These are phyloP conservation scores for Procambarus virginalis DNA, from an alignment of 1,140 invertebrate genomes.

Conservation along the genomic window DNA sequence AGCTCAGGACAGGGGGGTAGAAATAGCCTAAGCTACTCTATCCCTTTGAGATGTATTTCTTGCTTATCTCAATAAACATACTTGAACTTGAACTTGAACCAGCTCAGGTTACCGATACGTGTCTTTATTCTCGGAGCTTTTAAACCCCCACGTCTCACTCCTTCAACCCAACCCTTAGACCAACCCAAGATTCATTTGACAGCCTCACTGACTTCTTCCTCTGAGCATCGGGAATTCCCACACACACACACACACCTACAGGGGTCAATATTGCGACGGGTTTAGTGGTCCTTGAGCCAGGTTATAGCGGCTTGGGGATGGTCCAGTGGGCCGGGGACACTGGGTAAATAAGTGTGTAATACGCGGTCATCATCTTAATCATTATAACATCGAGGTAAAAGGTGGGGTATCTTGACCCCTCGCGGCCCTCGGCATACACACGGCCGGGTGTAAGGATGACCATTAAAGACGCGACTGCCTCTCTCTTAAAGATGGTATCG, in stretches of 20 bases:
- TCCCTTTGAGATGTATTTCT: too few species aligned
- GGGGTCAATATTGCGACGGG: too few species aligned
- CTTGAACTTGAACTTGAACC: too few species aligned
- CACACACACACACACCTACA: too few species aligned
- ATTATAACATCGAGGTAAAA: background rate
- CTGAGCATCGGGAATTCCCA: too few species aligned
- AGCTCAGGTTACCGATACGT: background rate
- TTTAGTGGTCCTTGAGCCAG: background rate
- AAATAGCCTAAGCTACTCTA: too few species aligned
- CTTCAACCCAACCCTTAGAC: background rate
- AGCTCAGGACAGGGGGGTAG: too few species aligned
- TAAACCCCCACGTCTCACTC: conserved; percentile 1
- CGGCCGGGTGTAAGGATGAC: conserved; percentile 10
- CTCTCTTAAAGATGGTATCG: conserved; percentile 38
- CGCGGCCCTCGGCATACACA: background rate
- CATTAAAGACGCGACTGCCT: conserved; percentile 36
- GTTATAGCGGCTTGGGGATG: background rate
- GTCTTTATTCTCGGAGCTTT: background rate
- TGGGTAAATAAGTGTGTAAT: background rate
- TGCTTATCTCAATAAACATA: too few species aligned
- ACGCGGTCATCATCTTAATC: background rate
- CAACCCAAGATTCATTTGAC: conserved; percentile 31
- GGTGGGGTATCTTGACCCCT: conserved; percentile 2
- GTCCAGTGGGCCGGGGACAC: background rate
- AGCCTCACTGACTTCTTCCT: too few species aligned